phyloP scores from a whole-genome alignment of 1,140 invertebrate species.

The Neoseiulus cucumeris region DNA sequence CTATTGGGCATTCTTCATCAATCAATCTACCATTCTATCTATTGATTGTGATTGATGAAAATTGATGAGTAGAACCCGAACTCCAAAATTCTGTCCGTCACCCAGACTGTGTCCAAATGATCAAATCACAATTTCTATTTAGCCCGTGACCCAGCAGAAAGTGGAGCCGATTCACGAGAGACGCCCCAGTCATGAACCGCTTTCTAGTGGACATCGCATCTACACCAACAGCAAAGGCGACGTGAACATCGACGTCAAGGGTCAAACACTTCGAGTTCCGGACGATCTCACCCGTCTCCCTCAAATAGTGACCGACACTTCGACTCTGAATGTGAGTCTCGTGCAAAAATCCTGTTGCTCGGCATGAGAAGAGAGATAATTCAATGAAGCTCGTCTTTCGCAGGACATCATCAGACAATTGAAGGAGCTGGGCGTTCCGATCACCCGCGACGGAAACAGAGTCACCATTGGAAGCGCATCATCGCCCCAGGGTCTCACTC shows the following conservation, averaged over 20 bases:
- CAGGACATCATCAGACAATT: background rate
- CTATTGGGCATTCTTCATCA: no score
- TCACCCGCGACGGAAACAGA: background rate
- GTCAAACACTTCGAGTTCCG: background rate
- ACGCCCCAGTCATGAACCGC: background rate
- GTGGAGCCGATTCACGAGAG: background rate
- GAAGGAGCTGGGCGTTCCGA: background rate
- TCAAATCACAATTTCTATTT: background rate
- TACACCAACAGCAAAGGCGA: background rate
- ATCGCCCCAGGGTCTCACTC: background rate
- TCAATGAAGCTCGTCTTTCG: background rate
- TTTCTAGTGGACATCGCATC: background rate
- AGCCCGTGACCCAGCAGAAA: background rate
- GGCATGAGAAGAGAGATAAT: background rate
- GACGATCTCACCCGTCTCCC: conserved; percentile 3
- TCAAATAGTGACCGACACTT: background rate
- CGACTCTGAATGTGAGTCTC: background rate
- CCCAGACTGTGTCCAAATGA: no score
- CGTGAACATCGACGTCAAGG: background rate
- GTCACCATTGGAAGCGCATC: background rate
- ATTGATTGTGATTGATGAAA: no score
- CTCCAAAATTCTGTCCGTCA: no score
- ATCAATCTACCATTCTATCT: no score
- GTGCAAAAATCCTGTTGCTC: background rate
- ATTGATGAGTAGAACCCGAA: no score